Evolutionary conservation across 2,113 vertebrate genomes (phyloP).

Genomic region (Scomber scombrus): DNA sequence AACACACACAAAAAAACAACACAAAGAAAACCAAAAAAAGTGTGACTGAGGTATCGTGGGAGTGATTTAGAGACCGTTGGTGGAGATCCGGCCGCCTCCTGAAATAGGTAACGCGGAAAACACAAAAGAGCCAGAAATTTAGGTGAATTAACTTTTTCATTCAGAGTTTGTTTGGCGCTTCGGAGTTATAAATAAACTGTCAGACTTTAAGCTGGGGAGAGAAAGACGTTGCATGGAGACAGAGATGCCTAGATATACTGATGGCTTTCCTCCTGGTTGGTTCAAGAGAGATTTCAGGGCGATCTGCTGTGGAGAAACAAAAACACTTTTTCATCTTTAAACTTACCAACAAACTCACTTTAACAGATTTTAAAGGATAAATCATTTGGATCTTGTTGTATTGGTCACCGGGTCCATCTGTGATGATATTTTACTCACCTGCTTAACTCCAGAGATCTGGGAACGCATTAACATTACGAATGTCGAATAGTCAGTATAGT

Average conservation of each 20-base stretch:
- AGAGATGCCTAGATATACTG: background rate
- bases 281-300: too few species aligned
- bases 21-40: slow-evolving; percentile 26
- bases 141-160: slow-evolving; percentile 32
- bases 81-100: slow-evolving; percentile 39
- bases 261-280: background rate
- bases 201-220: slow-evolving; percentile 8
- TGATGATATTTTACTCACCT: too few species aligned
- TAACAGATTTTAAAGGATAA: too few species aligned
- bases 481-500: too few species aligned
- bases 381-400: too few species aligned
- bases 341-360: too few species aligned
- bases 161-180: slow-evolving; percentile 5
- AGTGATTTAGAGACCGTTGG: slow-evolving; percentile 53
- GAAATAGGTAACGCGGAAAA: slow-evolving; percentile 45
- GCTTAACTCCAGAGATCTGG: too few species aligned
- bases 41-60: slow-evolving; percentile 61
- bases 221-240: background rate
- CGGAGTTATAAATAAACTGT: slow-evolving; percentile 17
- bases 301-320: too few species aligned
- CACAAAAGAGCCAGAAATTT: slow-evolving; percentile 1
- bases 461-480: too few species aligned
- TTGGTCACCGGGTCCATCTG: too few species aligned
- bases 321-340: too few species aligned
- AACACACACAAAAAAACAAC: background rate